Evolutionary conservation across 2,888 invertebrate species (phyloP).

Genomic region (Micropterix aruncella): DNA sequence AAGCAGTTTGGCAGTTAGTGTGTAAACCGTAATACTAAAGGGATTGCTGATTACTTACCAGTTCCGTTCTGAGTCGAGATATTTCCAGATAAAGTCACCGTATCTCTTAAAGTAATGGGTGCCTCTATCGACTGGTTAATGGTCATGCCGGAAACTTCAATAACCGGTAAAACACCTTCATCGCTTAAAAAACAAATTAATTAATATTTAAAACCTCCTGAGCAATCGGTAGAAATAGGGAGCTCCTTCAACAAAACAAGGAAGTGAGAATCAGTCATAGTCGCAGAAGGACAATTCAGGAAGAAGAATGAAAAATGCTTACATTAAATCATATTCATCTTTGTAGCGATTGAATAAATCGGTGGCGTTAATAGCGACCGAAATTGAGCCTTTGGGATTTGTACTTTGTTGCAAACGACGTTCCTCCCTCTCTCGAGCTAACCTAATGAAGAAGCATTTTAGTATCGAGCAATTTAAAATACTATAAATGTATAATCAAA

Average conservation of each 20-base stretch:
- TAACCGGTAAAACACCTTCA: slow-evolving; percentile 47
- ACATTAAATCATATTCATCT: slow-evolving; percentile 46
- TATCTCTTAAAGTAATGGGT: slow-evolving; percentile 76
- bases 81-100: slow-evolving; percentile 69
- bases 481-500: too few species aligned
- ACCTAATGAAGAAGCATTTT: slow-evolving; percentile 18
- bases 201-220: too few species aligned
- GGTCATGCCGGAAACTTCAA: slow-evolving; percentile 89
- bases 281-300: too few species aligned
- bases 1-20: neutral
- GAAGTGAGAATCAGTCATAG: too few species aligned
- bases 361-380: slow-evolving; percentile 82
- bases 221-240: too few species aligned
- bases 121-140: slow-evolving; percentile 89
- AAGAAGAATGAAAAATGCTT: slow-evolving; percentile 21
- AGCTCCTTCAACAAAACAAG: neutral
- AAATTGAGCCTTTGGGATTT: slow-evolving; percentile 81
- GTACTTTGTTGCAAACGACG: slow-evolving; percentile 77
- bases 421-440: slow-evolving; percentile 75
- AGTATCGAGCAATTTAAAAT: too few species aligned
- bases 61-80: slow-evolving; percentile 80
- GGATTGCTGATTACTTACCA: slow-evolving; percentile 29
- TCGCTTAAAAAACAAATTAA: slow-evolving; percentile 26
- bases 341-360: slow-evolving; percentile 82
- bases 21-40: neutral